Evolutionary conservation across 2,888 invertebrate species (phyloP), one percentile per base, ranked within the genome.

Genomic region (Linnaemya vulpina): DNA sequence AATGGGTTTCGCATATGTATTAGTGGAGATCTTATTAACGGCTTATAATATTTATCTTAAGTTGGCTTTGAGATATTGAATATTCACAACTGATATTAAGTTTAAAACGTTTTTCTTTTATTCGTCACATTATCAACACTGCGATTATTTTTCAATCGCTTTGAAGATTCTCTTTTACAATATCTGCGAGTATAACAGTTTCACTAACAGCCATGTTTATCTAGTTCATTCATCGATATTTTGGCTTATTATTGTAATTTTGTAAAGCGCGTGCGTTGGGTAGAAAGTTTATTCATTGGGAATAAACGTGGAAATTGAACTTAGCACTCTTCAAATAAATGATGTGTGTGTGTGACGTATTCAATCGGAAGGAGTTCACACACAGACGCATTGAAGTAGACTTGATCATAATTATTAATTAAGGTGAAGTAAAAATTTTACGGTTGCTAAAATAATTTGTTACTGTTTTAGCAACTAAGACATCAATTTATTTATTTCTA

Each of bases 31-130:
- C 62, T 79, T 53, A 68, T 40, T 22, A 22, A 38, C 25, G 8
- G 40, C n/a, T 60, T 25, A 51, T 22, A 43, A n/a, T 55, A 46
- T 60, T 67, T 76, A 46, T 67, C 15, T 76, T 58, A 30, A 38
- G 1, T 49, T 76, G 17, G 46, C 3, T 76, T 75, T 65, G 25
- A 25, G 30, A 51, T 15, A 43, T 3, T 9, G 38, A 53, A 38
- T 22, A 38, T 20, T 51, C 20, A 20, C 9, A 17, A 51, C 1
- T 38, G 7, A 38, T 30, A 30, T 13, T n/a, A 22, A 55, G 0
- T 58, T 43, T 11, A 11, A 58, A 8, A n/a, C 17, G 22, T 51
- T 35, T 53, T 38, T 17, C 3, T n/a, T 38, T 68, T 38, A 22
- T 49, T 49, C 17, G 15, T 25, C 25, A 7, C 22, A 8, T 7